Evolutionary conservation across 2,797 vertebrate species (phyloP).

Genomic region (Dipus sagitta): DNA sequence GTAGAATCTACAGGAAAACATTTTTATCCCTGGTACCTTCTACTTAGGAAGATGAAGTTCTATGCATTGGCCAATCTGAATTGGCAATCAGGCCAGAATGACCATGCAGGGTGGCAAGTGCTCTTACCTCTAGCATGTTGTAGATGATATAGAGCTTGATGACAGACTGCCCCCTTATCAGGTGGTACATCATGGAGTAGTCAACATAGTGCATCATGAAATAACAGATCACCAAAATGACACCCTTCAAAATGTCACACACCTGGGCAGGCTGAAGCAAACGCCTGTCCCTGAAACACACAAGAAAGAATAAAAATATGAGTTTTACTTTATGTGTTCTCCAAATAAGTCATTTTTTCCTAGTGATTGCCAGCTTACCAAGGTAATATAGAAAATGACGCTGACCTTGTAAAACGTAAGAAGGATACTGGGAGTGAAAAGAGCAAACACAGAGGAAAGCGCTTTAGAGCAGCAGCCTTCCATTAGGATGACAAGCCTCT

Average conservation of each 20-base stretch:
- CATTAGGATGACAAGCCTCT: neutral
- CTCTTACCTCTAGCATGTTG: conserved; percentile 98
- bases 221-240: conserved; percentile 96
- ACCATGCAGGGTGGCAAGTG: accelerated
- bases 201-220: conserved; percentile 99
- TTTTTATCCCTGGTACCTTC: no score
- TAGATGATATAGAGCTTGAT: conserved; percentile 99
- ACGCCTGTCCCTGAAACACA: conserved; percentile 92
- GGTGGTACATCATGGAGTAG: conserved; percentile 99
- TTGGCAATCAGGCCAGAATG: accelerated
- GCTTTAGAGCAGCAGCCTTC: neutral
- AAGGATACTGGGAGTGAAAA: neutral
- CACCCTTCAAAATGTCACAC: conserved; percentile 96
- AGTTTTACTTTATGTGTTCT: neutral
- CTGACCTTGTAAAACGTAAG: neutral
- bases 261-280: conserved; percentile 98
- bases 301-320: conserved; percentile 46
- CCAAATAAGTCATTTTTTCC: neutral
- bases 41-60: accelerated
- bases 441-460: no score
- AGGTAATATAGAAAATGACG: neutral
- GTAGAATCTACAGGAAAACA: accelerated
- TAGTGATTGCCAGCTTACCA: neutral
- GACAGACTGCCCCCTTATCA: conserved; percentile 98
- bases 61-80: accelerated